These are phyloP conservation scores for Hylaeus anthracinus DNA, from an alignment of 1,140 invertebrate genomes.

Conservation along the genomic window DNA sequence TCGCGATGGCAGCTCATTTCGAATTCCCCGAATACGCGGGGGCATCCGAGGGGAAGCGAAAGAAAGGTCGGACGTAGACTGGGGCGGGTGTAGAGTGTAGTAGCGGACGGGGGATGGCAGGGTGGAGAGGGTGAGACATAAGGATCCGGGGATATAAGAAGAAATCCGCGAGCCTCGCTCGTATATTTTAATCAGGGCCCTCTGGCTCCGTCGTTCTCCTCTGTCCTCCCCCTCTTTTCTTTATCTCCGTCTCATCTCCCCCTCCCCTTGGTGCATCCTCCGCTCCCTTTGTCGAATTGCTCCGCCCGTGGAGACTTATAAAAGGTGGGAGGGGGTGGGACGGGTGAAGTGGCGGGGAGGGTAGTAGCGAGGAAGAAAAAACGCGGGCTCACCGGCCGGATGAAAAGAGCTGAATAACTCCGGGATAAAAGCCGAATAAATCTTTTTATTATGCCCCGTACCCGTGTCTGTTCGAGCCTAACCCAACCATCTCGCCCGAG, in stretches of 20 bases:
- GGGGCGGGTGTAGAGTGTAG: neutral
- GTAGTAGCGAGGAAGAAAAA: constrained; percentile 62
- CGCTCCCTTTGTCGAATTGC: constrained; percentile 55
- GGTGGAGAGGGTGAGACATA: constrained; percentile 44
- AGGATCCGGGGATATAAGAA: constrained; percentile 70
- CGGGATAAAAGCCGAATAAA: constrained; percentile 81
- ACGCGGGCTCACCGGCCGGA: constrained; percentile 68
- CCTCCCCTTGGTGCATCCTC: constrained; percentile 41
- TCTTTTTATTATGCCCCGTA: constrained; percentile 80
- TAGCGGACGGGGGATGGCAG: neutral
- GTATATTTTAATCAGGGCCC: constrained; percentile 80
- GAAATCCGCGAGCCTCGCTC: constrained; percentile 78
- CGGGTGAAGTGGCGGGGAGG: constrained; percentile 25
- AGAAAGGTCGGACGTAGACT: constrained; percentile 1
- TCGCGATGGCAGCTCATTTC: constrained; percentile 73
- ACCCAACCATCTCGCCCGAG: constrained; percentile 53
- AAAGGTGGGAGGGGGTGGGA: constrained; percentile 41
- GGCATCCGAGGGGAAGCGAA: constrained; percentile 44
- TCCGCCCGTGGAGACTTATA: constrained; percentile 73
- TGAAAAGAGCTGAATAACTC: constrained; percentile 81
- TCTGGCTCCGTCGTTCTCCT: constrained; percentile 54
- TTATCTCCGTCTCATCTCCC: constrained; percentile 60
- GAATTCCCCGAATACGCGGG: constrained; percentile 76
- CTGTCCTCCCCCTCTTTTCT: constrained; percentile 52
- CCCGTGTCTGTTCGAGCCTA: constrained; percentile 71